Conservation (phyloP, 2,797 vertebrate species). For the Falco peregrinus region DNA sequence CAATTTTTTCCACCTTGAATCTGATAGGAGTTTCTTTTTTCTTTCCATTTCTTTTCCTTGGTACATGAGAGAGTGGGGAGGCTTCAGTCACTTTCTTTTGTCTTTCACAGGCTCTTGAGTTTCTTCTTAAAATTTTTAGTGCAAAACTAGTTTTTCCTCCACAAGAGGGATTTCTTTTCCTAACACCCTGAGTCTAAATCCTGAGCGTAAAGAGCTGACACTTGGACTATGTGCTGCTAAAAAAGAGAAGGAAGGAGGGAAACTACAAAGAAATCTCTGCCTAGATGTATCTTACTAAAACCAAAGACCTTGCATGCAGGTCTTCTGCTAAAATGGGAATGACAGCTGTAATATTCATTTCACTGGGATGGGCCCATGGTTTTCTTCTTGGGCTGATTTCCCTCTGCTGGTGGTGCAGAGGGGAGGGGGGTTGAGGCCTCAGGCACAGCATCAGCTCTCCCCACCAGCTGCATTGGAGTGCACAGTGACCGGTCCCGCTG, state of each 20-base stretch:
- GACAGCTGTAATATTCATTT: not conserved
- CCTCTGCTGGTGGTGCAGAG: not conserved
- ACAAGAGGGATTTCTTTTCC: not conserved
- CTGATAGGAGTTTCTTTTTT: not conserved
- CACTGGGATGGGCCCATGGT: rapidly evolving
- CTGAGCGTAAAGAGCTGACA: not conserved
- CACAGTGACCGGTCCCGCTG: not conserved
- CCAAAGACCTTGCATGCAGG: not conserved
- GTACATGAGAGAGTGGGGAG: not conserved
- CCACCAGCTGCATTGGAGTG: rapidly evolving
- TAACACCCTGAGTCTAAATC: not conserved
- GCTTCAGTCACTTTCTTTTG: not conserved
- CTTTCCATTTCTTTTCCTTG: not conserved
- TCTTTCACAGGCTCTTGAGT: not conserved
- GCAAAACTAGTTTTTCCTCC: not conserved
- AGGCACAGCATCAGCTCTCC: not conserved
- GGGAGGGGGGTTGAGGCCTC: not conserved
- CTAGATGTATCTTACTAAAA: too few relatives aligned
- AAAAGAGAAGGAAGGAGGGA: not conserved
- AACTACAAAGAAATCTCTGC: not conserved
- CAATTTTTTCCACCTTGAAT: not conserved
- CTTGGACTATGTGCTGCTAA: not conserved
- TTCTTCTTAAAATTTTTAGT: not conserved
- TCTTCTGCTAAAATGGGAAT: not conserved
- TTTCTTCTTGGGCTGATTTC: not conserved